Conservation (phyloP, 2,797 vertebrate genomes). For the Anisognathus igniventris region DNA sequence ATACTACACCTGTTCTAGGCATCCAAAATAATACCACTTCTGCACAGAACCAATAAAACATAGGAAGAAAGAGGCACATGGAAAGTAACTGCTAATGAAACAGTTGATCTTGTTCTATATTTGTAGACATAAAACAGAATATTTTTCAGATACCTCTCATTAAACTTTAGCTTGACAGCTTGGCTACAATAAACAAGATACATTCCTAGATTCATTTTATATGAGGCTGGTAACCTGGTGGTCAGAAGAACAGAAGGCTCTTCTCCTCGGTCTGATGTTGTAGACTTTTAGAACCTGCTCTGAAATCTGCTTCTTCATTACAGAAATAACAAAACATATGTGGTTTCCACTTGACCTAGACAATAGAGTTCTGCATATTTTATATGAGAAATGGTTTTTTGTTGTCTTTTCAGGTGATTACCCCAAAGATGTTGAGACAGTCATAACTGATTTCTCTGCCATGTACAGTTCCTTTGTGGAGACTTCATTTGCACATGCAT, state of each 20-base stretch:
- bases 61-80: not conserved
- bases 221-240: not conserved
- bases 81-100: conserved; percentile 14
- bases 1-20: not conserved
- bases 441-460: not conserved
- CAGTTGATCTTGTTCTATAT: conserved; percentile 10
- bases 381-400: rapidly evolving
- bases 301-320: not conserved
- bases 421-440: not conserved
- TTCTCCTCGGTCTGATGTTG: not conserved
- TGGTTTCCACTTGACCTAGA: not conserved
- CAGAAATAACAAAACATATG: not conserved
- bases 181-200: not conserved
- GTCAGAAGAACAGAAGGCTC: not conserved
- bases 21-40: conserved; percentile 18
- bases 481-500: not conserved
- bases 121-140: not conserved
- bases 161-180: not conserved
- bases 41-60: not conserved
- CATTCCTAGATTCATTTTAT: not conserved
- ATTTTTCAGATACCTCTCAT: not conserved
- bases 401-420: not conserved
- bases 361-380: not conserved
- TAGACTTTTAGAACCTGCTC: not conserved
- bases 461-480: not conserved